Conservation (phyloP, 2,113 vertebrate species). For the Chamaea fasciata region DNA sequence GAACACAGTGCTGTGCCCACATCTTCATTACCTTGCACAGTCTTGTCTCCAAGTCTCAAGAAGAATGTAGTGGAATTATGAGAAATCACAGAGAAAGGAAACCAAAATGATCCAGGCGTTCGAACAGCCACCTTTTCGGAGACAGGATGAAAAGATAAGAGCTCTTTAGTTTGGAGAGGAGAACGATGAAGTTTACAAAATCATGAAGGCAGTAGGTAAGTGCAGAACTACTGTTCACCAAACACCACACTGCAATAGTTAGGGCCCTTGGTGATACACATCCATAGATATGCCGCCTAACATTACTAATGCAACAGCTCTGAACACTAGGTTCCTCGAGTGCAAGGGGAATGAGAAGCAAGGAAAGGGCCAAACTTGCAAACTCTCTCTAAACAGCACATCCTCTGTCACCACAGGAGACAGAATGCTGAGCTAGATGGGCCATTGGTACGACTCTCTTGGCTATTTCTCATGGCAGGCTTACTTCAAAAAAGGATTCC, state of each 20-base stretch:
- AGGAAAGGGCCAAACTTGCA: not conserved
- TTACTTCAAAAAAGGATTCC: not conserved
- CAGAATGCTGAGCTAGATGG: not conserved
- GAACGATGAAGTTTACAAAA: not conserved
- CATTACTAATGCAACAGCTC: not conserved
- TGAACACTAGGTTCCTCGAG: not conserved
- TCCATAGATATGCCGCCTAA: not conserved
- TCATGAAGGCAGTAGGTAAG: not conserved
- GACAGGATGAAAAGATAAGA: not conserved
- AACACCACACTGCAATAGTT: not conserved
- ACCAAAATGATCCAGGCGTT: not conserved
- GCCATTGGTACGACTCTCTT: fast-evolving
- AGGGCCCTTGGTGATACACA: not conserved
- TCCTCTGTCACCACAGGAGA: not conserved
- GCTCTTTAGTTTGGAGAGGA: not conserved
- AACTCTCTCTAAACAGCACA: not conserved
- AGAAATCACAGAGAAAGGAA: not conserved
- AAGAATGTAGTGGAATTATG: not conserved
- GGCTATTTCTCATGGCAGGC: not conserved
- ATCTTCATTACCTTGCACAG: not conserved
- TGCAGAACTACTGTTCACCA: not conserved
- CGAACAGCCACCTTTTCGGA: not conserved
- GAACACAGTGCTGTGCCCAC: not conserved
- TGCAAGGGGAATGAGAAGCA: not conserved
- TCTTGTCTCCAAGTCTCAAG: not conserved